Evolutionary conservation across 2,888 invertebrate species (phyloP).

Genomic region (Cheilosia impressa): DNA sequence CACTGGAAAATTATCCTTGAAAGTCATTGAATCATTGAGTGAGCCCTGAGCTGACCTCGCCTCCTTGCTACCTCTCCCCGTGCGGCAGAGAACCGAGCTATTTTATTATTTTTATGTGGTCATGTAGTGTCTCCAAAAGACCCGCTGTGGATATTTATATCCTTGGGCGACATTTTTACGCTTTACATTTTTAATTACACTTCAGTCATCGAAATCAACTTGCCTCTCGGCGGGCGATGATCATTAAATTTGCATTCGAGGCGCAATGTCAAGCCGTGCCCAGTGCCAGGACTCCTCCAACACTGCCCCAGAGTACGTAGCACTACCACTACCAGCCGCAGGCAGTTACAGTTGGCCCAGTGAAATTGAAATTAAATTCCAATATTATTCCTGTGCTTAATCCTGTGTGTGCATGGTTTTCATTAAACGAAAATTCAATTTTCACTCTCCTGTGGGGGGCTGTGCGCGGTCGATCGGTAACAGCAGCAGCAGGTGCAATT

Average conservation of each 20-base stretch:
- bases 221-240: conserved; percentile 22
- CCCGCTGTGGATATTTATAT: conserved; percentile 39
- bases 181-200: conserved; percentile 73
- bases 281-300: not conserved
- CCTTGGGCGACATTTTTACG: conserved; percentile 50
- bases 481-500: conserved; percentile 12
- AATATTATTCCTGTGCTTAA: conserved; percentile 72
- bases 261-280: not conserved
- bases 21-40: conserved; percentile 69
- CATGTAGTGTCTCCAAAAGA: conserved; percentile 47
- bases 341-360: conserved; percentile 4
- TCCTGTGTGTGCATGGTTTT: conserved; percentile 70
- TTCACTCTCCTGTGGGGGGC: conserved; percentile 13
- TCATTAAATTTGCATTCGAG: conserved; percentile 68
- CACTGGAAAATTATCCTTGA: conserved; percentile 62
- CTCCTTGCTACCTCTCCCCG: not conserved
- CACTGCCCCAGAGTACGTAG: not conserved
- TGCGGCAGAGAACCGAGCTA: not conserved
- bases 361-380: conserved; percentile 69
- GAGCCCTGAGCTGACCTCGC: not conserved
- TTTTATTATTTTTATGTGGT: conserved; percentile 56
- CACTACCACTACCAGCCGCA: not conserved
- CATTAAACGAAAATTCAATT: conserved; percentile 69
- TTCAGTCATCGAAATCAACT: conserved; percentile 61
- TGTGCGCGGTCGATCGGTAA: not conserved